phyloP scores from a whole-genome alignment of 1,140 invertebrate genomes.

The Neelides sp. region DNA sequence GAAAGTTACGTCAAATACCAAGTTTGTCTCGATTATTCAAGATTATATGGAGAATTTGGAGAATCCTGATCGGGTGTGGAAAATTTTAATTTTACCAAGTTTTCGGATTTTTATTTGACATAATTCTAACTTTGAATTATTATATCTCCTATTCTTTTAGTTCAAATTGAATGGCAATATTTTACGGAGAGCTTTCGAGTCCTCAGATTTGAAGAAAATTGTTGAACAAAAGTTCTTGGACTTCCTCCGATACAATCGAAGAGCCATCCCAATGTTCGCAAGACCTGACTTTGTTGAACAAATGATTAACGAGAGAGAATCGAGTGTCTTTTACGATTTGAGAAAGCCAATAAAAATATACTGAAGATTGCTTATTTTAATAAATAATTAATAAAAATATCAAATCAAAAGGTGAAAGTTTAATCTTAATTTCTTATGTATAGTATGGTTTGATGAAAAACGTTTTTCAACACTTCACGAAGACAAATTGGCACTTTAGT shows the following conservation, averaged over 20 bases:
- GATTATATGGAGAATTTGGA: constrained; percentile 18
- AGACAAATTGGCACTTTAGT: no score
- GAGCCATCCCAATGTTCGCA: constrained; percentile 23
- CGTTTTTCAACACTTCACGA: no score
- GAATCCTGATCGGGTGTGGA: constrained; percentile 16
- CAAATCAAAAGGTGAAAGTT: no score
- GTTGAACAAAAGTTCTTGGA: constrained; percentile 22
- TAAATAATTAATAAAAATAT: no score
- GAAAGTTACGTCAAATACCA: no score
- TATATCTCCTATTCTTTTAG: constrained; percentile 6
- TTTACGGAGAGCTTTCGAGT: constrained; percentile 19
- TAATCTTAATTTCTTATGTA: no score
- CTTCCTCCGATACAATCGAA: constrained; percentile 21
- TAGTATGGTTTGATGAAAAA: no score
- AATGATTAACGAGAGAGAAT: constrained; percentile 15
- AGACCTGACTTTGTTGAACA: constrained; percentile 25
- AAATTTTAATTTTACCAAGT: not conserved
- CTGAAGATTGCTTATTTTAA: no score
- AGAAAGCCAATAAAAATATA: no score
- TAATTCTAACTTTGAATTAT: not conserved
- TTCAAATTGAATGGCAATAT: constrained; percentile 23
- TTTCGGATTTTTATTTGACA: not conserved
- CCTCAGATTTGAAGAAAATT: constrained; percentile 13
- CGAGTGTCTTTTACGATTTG: constrained; percentile 9
- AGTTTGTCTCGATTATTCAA: constrained; percentile 19